Evolutionary conservation across 1,140 invertebrate species (phyloP), one percentile per base, ranked within the genome.

Genomic region (Eupeodes corollae): DNA sequence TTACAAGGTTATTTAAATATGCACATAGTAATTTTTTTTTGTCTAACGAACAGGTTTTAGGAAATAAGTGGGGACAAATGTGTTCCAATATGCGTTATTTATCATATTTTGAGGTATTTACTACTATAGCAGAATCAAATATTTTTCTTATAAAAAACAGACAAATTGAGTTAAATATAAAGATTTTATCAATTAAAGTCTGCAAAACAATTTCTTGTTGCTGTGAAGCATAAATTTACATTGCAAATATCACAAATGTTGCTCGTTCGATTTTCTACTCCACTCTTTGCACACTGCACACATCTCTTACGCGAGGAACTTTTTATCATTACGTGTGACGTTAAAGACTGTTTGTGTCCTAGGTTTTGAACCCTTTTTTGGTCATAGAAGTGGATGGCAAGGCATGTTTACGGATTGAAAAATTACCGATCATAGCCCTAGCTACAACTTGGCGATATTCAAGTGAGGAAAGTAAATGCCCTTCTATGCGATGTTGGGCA

Each of bases 201-300:
- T 6, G 6, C 40, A 42, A 42, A 42, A 42, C 40, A 42, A 18
- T 42, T 42, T 42, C 6, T 42, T 6, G 16, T 42, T 6, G 13
- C 18, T 42, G 54, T 56, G 55, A 52, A 58, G 47, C 50, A 56
- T 46, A 58, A 49, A 52, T 56, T 50, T 34, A 56, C 54, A 44
- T 58, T 54, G 54, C 56, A 54, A 52, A 51, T 56, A 15, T 18
- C 18, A 11, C 49, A 53, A 52, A 50, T 52, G 49, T 55, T 56
- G 53, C 52, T 48, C 52, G 54, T 56, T 42, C 54, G 50, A 53
- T 54, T 56, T 54, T 56, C 49, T 53, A n/a, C n/a, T n/a, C n/a
- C n/a, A n/a, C n/a, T n/a, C n/a, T n/a, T 56, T 48, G 54, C 54
- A 51, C 55, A 58, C 49, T 55, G 51, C 50, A 56, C 55, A 42